phyloP scores from a whole-genome alignment of 2,113 vertebrate genomes.

The Silurus meridionalis region DNA sequence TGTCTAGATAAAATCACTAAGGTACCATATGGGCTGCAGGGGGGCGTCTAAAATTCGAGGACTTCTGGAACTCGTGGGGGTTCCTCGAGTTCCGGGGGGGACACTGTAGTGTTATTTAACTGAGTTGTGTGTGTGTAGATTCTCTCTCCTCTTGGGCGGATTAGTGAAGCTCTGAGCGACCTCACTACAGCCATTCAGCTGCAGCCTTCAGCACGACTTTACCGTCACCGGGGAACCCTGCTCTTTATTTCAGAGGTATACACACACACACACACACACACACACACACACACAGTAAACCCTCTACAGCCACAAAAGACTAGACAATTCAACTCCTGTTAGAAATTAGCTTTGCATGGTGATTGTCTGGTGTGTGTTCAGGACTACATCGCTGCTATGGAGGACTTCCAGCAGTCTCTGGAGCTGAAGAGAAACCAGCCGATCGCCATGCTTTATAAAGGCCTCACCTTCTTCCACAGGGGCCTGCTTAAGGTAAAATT shows the following conservation, averaged over 20 bases:
- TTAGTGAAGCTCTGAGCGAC: conserved; percentile 89
- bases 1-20: too few relatives aligned
- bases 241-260: conserved; percentile 96
- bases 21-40: too few relatives aligned
- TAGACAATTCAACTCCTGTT: too few relatives aligned
- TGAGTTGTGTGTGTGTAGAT: conserved; percentile 71
- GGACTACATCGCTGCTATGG: conserved; percentile 93
- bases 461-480: conserved; percentile 96
- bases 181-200: conserved; percentile 95
- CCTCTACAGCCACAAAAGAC: too few relatives aligned
- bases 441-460: conserved; percentile 95
- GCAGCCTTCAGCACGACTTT: conserved; percentile 90
- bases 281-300: too few relatives aligned
- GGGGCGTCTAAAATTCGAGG: too few relatives aligned
- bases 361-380: conserved; percentile 53
- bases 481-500: conserved; percentile 88
- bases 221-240: conserved; percentile 90
- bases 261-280: not conserved
- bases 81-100: too few relatives aligned
- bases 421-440: conserved; percentile 96
- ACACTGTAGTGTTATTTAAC: not conserved
- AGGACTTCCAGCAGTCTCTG: conserved; percentile 92
- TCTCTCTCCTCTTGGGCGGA: conserved; percentile 90
- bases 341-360: not conserved
- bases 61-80: too few relatives aligned